Percentiles rank a stretch among this genome's conserved stretches.
Conservation (phyloP, 2,113 vertebrate genomes). For the Gyps fulvus region DNA sequence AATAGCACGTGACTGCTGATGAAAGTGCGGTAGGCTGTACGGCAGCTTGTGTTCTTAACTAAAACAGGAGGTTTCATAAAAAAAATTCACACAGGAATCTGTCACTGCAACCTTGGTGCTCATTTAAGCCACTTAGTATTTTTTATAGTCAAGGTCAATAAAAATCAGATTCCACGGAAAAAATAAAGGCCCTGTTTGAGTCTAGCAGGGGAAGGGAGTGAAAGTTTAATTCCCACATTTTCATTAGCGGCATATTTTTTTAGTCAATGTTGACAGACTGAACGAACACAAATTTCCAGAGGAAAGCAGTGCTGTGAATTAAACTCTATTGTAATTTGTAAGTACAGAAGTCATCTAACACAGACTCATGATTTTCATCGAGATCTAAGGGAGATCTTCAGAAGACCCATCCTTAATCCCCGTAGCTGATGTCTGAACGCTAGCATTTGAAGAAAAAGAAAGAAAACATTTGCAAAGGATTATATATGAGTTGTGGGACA, state of each 20-base stretch:
- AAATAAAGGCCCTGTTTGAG: not conserved
- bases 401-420: conserved; percentile 24
- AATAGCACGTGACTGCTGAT: not conserved
- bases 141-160: conserved; percentile 38
- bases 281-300: not conserved
- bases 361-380: conserved; percentile 1
- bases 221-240: conserved; percentile 32
- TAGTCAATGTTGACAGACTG: conserved; percentile 29
- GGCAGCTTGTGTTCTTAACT: not conserved
- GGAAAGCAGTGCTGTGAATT: not conserved
- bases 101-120: conserved; percentile 14
- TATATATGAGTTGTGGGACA: not conserved
- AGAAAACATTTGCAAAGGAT: conserved; percentile 38
- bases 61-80: conserved; percentile 9
- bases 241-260: not conserved
- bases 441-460: conserved; percentile 40
- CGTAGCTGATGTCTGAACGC: not conserved
- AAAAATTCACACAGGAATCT: conserved; percentile 43
- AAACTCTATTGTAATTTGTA: not conserved
- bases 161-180: conserved; percentile 22
- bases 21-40: not conserved
- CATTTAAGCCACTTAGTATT: conserved; percentile 59
- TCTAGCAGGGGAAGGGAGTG: not conserved
- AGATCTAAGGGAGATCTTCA: conserved; percentile 17
- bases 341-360: not conserved